Evolutionary conservation across 2,797 vertebrate species (phyloP).

Genomic region (Myotis daubentonii): DNA sequence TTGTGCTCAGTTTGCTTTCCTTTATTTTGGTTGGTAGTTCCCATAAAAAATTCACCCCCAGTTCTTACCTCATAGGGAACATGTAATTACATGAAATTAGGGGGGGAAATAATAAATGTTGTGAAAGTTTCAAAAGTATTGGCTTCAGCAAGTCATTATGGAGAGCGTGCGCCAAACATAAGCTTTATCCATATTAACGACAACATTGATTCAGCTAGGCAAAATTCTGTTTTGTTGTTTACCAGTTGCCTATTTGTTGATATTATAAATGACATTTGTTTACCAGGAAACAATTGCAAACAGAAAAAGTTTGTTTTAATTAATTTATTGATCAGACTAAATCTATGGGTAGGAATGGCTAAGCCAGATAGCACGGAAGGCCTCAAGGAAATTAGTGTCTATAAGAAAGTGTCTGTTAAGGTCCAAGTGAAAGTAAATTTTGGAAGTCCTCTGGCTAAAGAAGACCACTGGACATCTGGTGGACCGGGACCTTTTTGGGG

Average conservation of each 20-base stretch:
- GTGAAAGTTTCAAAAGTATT: slow-evolving; percentile 17
- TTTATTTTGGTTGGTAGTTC: not conserved
- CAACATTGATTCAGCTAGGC: not conserved
- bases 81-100: slow-evolving; percentile 2
- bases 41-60: not conserved
- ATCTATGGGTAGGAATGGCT: not conserved
- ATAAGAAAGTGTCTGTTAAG: not conserved
- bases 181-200: not conserved
- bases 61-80: not conserved
- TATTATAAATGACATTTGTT: not conserved
- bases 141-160: not conserved
- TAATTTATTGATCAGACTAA: not conserved
- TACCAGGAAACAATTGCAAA: not conserved
- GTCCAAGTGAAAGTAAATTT: not conserved
- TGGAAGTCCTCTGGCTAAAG: not conserved
- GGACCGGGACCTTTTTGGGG: not conserved
- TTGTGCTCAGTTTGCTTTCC: not conserved
- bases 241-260: not conserved
- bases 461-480: not conserved
- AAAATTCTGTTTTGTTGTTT: not conserved
- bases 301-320: not conserved
- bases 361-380: not conserved
- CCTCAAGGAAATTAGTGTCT: not conserved
- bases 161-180: not conserved
- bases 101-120: not conserved